phyloP scores from a whole-genome alignment of 2,113 vertebrate species.

The Gymnobelideus leadbeateri region DNA sequence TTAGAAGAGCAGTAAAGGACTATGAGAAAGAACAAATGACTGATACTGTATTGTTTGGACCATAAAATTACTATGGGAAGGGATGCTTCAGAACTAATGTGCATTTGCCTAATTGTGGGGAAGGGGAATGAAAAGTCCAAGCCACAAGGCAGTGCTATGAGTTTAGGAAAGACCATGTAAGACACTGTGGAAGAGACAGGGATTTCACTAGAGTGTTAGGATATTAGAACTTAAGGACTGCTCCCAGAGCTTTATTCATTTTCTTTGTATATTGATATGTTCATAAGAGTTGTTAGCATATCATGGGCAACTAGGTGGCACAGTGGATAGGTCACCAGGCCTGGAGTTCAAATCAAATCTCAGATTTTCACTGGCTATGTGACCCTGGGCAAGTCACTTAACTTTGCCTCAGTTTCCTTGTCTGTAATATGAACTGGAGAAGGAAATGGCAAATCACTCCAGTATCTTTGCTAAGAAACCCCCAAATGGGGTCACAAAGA shows the following conservation, averaged over 20 bases:
- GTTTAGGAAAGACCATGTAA: background rate
- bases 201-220: background rate
- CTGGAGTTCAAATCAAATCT: background rate
- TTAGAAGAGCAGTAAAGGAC: background rate
- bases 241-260: background rate
- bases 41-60: background rate
- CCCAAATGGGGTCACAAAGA: background rate
- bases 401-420: background rate
- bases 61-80: background rate
- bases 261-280: background rate
- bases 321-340: background rate
- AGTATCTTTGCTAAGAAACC: background rate
- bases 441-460: background rate
- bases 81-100: background rate
- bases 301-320: background rate
- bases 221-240: background rate
- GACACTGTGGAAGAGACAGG: background rate
- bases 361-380: background rate
- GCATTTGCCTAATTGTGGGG: background rate
- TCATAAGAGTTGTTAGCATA: background rate
- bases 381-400: background rate
- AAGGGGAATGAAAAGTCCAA: background rate
- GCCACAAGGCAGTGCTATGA: background rate
- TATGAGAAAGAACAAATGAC: background rate
- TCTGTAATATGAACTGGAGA: background rate